Percentiles rank a stretch among this genome's conserved stretches.
Evolutionary conservation across 2,797 vertebrate species (phyloP).

Genomic region (Octomys mimax): DNA sequence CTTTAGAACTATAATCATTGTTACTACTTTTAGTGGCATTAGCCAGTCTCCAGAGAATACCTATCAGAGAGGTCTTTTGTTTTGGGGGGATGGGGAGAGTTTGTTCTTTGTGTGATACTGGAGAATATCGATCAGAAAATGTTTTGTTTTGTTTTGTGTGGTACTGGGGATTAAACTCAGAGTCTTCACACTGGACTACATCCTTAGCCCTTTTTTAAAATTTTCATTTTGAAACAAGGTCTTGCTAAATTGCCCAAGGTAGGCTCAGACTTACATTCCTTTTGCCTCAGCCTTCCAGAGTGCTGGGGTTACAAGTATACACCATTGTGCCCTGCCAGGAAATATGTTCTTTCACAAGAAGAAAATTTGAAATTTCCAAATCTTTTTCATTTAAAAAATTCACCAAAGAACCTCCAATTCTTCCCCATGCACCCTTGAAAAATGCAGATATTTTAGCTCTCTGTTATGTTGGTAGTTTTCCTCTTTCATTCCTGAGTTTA

Average conservation of each 20-base stretch:
- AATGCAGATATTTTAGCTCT: constrained; percentile 49
- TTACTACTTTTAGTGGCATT: constrained; percentile 42
- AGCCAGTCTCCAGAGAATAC: constrained; percentile 16
- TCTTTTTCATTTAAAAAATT: constrained; percentile 56
- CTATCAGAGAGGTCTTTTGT: constrained; percentile 25
- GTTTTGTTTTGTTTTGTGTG: background rate
- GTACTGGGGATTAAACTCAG: background rate
- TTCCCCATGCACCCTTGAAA: constrained; percentile 45
- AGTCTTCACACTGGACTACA: background rate
- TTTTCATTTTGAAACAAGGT: background rate
- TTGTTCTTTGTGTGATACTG: background rate
- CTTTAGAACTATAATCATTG: background rate
- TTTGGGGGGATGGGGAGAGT: background rate
- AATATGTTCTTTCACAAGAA: constrained; percentile 51
- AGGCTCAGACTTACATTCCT: too few species aligned
- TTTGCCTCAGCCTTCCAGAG: too few species aligned
- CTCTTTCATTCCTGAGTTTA: too few species aligned
- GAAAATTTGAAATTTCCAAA: constrained; percentile 14
- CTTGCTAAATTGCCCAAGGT: too few species aligned
- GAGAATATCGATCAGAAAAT: background rate
- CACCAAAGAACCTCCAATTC: background rate
- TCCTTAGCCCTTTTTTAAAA: background rate
- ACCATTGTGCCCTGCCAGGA: too few species aligned
- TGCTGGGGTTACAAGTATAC: too few species aligned
- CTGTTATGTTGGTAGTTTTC: background rate